A percentile compares a stretch with the other conserved stretches of the same genome.
phyloP scores from a whole-genome alignment of 2,113 vertebrate genomes.

The Capreolus pygargus region DNA sequence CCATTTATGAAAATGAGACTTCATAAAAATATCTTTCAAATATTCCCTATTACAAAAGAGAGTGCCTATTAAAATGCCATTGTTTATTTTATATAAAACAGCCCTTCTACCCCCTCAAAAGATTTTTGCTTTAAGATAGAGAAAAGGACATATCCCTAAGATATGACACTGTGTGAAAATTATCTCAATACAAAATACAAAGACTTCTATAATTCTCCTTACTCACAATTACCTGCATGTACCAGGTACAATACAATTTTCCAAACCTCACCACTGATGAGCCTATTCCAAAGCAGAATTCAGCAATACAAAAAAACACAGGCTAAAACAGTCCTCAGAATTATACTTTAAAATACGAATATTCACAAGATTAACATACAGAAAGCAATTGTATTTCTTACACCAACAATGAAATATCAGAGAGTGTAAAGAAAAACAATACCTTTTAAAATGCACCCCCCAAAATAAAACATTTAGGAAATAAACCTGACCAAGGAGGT shows the following conservation, averaged over 20 bases:
- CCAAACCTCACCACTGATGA: background rate
- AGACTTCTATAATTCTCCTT: background rate
- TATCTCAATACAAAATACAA: background rate
- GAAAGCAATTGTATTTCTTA: too few relatives aligned
- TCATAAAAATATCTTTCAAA: background rate
- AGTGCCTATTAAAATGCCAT: too few relatives aligned
- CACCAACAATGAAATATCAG: too few relatives aligned
- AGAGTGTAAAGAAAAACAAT: too few relatives aligned
- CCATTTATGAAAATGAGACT: background rate
- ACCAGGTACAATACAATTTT: background rate
- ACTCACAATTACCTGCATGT: background rate
- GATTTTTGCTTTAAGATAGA: background rate
- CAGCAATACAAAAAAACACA: slow-evolving; percentile 9
- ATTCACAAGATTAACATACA: background rate
- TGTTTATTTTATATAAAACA: too few relatives aligned
- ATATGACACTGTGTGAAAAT: background rate
- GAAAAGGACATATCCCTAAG: background rate
- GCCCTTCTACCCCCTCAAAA: background rate
- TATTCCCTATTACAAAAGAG: too few relatives aligned
- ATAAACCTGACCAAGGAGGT: too few relatives aligned
- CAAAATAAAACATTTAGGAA: too few relatives aligned
- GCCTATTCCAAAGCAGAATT: background rate
- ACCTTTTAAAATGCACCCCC: too few relatives aligned
- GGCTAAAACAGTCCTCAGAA: background rate
- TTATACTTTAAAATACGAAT: background rate